Conservation (phyloP, 2,113 vertebrate genomes). For the Siphamia tubifer region DNA sequence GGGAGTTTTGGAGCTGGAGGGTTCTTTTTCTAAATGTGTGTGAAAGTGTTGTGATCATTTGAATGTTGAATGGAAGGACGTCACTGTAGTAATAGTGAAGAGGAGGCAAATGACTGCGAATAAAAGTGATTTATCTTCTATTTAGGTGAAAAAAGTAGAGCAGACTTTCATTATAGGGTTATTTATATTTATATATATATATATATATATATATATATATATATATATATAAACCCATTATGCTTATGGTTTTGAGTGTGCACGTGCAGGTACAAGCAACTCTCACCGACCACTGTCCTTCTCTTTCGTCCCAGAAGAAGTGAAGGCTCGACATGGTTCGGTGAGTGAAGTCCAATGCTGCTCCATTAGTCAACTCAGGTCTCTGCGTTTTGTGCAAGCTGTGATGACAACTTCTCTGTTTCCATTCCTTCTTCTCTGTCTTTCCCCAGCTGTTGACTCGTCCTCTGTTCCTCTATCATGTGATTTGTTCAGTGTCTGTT, state of each 20-base stretch:
- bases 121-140: not conserved
- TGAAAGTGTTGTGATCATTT: not conserved
- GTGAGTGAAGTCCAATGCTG: conserved; percentile 68
- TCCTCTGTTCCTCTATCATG: conserved; percentile 35
- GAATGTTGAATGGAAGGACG: not conserved
- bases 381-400: conserved; percentile 21
- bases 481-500: conserved; percentile 14
- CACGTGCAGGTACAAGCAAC: conserved; percentile 26
- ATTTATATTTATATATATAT: too few species aligned
- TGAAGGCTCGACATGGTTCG: conserved; percentile 77
- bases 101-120: not conserved
- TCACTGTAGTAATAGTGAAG: not conserved
- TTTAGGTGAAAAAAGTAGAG: not conserved
- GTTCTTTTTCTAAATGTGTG: conserved; percentile 14
- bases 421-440: conserved; percentile 63
- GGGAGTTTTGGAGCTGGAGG: conserved; percentile 15
- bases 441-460: conserved; percentile 29
- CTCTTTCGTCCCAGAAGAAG: conserved; percentile 41
- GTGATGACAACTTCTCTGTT: conserved; percentile 65
- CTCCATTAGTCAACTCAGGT: conserved; percentile 3
- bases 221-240: too few species aligned
- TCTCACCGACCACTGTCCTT: conserved; percentile 23
- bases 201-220: too few species aligned
- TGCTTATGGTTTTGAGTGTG: not conserved
- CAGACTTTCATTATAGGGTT: not conserved